Evolutionary conservation across 1,140 invertebrate genomes (phyloP).

Genomic region (Bombus consobrinus): DNA sequence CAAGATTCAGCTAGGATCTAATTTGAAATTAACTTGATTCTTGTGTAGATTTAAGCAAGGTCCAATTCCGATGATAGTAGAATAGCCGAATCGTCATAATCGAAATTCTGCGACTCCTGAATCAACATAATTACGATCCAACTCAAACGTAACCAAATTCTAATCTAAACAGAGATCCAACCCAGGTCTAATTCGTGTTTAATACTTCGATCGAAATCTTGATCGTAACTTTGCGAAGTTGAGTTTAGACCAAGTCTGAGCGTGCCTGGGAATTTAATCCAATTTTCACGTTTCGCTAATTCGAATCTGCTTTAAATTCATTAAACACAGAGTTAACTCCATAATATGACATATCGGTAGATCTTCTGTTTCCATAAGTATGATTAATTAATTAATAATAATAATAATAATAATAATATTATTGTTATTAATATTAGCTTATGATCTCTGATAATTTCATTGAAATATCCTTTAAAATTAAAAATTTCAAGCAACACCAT

Average conservation of each 20-base stretch:
- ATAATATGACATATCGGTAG: not conserved
- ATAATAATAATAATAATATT: too few species aligned
- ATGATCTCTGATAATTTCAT: too few species aligned
- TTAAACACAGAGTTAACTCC: not conserved
- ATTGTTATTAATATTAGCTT: too few species aligned
- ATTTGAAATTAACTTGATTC: not conserved
- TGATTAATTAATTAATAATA: too few species aligned
- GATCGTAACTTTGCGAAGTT: not conserved
- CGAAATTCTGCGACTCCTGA: not conserved
- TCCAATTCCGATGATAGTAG: not conserved
- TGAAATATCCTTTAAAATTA: too few species aligned
- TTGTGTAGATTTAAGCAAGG: not conserved
- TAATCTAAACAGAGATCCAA: constrained; percentile 15
- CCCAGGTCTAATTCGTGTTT: not conserved
- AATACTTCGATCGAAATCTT: not conserved
- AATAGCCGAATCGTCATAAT: not conserved
- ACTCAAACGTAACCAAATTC: not conserved
- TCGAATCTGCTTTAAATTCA: not conserved
- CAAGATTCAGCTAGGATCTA: not conserved
- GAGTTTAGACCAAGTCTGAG: not conserved
- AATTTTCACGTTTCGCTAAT: not conserved
- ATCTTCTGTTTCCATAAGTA: too few species aligned
- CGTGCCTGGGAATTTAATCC: not conserved
- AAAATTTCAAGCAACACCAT: too few species aligned
- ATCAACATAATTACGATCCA: not conserved